A percentile compares a stretch with the other conserved stretches of the same genome.
phyloP scores from a whole-genome alignment of 2,888 invertebrate species.

The Andrena fulva region DNA sequence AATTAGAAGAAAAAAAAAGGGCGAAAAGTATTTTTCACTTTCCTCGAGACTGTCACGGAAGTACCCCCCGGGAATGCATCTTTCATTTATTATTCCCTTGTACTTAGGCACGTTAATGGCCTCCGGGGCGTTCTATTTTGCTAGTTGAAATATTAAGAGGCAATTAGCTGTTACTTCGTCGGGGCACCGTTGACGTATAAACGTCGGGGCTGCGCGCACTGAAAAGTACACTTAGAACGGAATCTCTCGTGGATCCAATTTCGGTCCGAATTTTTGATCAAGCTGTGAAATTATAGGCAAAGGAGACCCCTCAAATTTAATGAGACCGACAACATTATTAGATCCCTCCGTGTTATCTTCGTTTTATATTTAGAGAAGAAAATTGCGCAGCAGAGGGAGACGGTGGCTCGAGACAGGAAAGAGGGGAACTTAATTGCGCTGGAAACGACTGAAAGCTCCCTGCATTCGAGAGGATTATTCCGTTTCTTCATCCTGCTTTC shows the following conservation, averaged over 20 bases:
- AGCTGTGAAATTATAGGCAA: neutral
- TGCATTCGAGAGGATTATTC: too few relatives aligned
- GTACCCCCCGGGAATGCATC: neutral
- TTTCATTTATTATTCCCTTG: constrained; percentile 35
- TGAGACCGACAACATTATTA: too few relatives aligned
- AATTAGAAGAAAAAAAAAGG: neutral
- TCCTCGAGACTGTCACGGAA: constrained; percentile 6
- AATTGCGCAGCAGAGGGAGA: neutral
- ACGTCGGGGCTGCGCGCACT: constrained; percentile 36
- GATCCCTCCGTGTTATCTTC: neutral
- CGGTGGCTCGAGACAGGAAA: neutral
- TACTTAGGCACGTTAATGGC: constrained; percentile 18
- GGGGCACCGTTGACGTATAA: constrained; percentile 44
- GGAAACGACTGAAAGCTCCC: too few relatives aligned
- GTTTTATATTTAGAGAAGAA: neutral
- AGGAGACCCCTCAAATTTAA: neutral
- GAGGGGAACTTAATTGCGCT: too few relatives aligned
- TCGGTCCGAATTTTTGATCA: constrained; percentile 23
- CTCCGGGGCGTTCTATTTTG: constrained; percentile 26
- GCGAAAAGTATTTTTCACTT: neutral
- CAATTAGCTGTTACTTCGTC: constrained; percentile 51
- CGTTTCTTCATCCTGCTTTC: too few relatives aligned
- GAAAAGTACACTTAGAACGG: constrained; percentile 40
- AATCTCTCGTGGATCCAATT: constrained; percentile 27
- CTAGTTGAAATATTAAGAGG: constrained; percentile 55